phyloP scores from a whole-genome alignment of 2,797 vertebrate genomes.

The Eospalax fontanierii region DNA sequence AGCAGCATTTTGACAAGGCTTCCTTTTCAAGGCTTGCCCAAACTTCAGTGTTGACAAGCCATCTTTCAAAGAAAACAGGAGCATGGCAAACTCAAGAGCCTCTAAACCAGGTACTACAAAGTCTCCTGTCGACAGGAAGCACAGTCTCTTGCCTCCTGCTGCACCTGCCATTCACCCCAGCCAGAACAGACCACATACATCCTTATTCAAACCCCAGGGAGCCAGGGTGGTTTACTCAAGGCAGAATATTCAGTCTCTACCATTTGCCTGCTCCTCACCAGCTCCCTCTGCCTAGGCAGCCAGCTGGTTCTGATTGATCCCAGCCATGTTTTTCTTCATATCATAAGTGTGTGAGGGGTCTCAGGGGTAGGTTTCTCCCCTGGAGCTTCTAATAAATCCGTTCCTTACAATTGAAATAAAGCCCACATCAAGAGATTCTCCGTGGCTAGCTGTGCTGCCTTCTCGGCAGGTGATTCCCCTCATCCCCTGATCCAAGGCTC shows the following conservation, averaged over 20 bases:
- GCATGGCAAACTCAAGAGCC: constrained; percentile 53
- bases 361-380: constrained; percentile 47
- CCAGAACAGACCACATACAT: constrained; percentile 76
- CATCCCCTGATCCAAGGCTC: constrained; percentile 63
- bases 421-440: constrained; percentile 64
- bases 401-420: constrained; percentile 77
- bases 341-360: constrained; percentile 60
- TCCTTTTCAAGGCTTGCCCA: constrained; percentile 66
- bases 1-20: constrained; percentile 68
- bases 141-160: constrained; percentile 51
- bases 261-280: constrained; percentile 70
- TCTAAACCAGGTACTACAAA: constrained; percentile 78
- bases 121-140: constrained; percentile 65
- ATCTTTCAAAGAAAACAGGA: constrained; percentile 61
- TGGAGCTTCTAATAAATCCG: constrained; percentile 72
- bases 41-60: constrained; percentile 71
- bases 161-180: constrained; percentile 68
- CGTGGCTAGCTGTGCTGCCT: not conserved
- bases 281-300: constrained; percentile 73
- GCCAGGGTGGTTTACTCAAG: constrained; percentile 67
- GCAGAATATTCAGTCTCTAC: constrained; percentile 75
- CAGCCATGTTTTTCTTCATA: constrained; percentile 71
- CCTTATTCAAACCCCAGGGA: constrained; percentile 76
- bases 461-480: not conserved
- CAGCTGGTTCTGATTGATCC: constrained; percentile 73